Base-by-base conservation (phyloP, 2,113 vertebrate genomes). In the Amphilophus citrinellus region DNA sequence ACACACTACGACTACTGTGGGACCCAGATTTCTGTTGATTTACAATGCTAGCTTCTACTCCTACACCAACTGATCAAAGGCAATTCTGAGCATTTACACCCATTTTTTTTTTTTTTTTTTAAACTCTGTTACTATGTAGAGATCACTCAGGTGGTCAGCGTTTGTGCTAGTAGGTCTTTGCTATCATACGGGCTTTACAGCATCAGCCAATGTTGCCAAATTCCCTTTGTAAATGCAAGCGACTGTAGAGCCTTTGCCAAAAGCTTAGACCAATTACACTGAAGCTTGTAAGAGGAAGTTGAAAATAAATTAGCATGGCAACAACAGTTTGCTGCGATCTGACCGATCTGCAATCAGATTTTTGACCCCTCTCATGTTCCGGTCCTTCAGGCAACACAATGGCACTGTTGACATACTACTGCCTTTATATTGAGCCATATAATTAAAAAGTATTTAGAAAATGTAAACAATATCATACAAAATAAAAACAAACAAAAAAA, bases 391-490 rank as follows among this genome's bases (percentile, higher is more conserved):
- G 75, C 59, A 32, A 76, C 76, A 13, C 60, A 47, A 58, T 32
- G 42, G 66, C 58, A 24, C 10, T 14, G 78, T 18, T 86, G 50
- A 77, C 61, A 27, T 44, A 62, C 61, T 59, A 77, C 68, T 65
- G 75, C 83, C 62, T 86, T 80, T 84, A 92, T 84, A 88, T 84
- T 87, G 79, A 89, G 84, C 90, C 88, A 76, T 53, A 79, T 80
- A 85, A 82, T 59, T 10, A 61, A 80, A 83, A 80, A 47, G 10
- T 44, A 42, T 30, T 80, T 61, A 78, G 75, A 90, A 90, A 90
- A 92, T 91, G 91, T 94, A 93, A 95, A 93, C 90, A 91, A 91
- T 89, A 47, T 84, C 5, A 92, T 92, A 89, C 15, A 93, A 90
- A 93, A 89, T 53, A 22, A 22, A 22, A 68, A 71, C 84, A 59